Percentiles rank a stretch among this genome's conserved stretches.
These are phyloP conservation scores for Pachypeltis micranthus DNA, from an alignment of 1,140 invertebrate species.

Conservation along the genomic window DNA sequence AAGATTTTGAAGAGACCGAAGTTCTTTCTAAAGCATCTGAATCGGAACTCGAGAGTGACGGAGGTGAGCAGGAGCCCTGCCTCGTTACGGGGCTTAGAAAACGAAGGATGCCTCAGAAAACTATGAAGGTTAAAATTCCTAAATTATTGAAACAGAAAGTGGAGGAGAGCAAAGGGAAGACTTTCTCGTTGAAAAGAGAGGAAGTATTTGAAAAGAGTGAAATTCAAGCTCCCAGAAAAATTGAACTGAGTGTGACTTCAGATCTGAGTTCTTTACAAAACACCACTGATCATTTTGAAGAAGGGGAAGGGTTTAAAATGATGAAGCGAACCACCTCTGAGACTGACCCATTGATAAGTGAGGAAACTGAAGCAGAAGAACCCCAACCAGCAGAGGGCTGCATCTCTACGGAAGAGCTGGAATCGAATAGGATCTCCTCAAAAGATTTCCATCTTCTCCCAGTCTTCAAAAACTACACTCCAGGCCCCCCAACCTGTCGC, in stretches of 20 bases:
- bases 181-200: conserved; percentile 40
- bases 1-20: conserved; percentile 23
- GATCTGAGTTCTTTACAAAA: conserved; percentile 26
- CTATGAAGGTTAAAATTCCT: background rate
- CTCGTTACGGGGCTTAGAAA: background rate
- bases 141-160: too few species aligned
- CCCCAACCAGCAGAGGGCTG: conserved; percentile 27
- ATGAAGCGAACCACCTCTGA: conserved; percentile 26
- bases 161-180: conserved; percentile 26
- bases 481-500: conserved; percentile 64
- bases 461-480: conserved; percentile 77
- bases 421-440: conserved; percentile 51
- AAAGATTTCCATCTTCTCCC: conserved; percentile 61
- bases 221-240: conserved; percentile 38
- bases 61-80: conserved; percentile 31
- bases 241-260: conserved; percentile 46
- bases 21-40: conserved; percentile 38
- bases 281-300: conserved; percentile 11
- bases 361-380: conserved; percentile 28
- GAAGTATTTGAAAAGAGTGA: conserved; percentile 48
- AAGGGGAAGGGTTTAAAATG: conserved; percentile 38
- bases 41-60: conserved; percentile 69
- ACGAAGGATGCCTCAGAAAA: background rate
- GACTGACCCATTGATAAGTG: conserved; percentile 26
- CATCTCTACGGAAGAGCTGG: conserved; percentile 53